phyloP scores from a whole-genome alignment of 2,888 invertebrate species.

The Melieria omissa region DNA sequence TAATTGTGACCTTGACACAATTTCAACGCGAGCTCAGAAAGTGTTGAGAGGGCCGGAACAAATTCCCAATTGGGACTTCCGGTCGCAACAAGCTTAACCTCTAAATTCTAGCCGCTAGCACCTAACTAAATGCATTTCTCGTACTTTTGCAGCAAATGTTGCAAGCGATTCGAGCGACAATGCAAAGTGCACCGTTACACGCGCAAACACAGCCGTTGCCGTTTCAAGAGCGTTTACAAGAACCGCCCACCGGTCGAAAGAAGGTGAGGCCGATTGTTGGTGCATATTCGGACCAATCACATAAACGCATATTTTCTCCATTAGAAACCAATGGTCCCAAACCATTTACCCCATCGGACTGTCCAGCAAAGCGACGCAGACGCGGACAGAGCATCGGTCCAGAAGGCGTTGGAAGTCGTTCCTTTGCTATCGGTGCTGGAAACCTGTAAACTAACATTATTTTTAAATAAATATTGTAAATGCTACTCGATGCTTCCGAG shows the following conservation, averaged over 20 bases:
- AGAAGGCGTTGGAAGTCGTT: too few relatives aligned
- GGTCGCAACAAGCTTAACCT: too few relatives aligned
- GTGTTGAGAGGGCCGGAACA: too few relatives aligned
- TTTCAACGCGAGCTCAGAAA: too few relatives aligned
- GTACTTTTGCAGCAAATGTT: neutral
- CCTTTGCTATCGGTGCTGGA: neutral
- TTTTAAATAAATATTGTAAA: too few relatives aligned
- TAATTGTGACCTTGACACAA: too few relatives aligned
- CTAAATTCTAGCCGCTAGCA: too few relatives aligned
- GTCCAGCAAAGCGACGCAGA: conserved; percentile 21
- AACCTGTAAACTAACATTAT: neutral
- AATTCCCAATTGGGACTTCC: too few relatives aligned
- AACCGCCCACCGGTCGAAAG: conserved; percentile 3
- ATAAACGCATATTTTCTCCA: neutral
- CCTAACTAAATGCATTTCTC: neutral
- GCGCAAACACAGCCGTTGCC: conserved; percentile 3
- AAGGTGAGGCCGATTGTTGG: neutral
- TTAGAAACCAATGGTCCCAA: conserved; percentile 22
- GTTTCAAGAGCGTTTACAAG: neutral
- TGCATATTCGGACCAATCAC: too few relatives aligned
- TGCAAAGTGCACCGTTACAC: conserved; percentile 2
- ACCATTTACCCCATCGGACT: conserved; percentile 20
- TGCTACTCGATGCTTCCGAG: too few relatives aligned
- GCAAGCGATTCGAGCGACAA: conserved; percentile 6
- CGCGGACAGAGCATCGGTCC: conserved; percentile 6